Evolutionary conservation across 92 coral and sea anemone genomes (phyloP), one percentile per base, ranked within the genome.

Genomic region (Palythoa caribaeorum): DNA sequence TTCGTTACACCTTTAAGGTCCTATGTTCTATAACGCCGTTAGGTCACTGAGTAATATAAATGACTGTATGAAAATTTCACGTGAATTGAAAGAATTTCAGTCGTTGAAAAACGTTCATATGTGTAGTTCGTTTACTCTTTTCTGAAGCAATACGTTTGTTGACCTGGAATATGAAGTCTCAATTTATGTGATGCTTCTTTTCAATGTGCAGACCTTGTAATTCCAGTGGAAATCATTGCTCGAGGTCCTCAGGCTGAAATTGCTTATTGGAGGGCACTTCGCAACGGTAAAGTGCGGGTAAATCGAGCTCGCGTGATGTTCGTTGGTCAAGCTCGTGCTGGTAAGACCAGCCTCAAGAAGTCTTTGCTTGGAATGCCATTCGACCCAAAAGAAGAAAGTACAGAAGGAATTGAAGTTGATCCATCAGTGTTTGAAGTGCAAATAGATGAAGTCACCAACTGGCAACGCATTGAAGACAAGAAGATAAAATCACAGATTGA

Each of bases 271-370:
- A 85, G 90, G 44, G 98, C 98, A 19, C 90, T 94, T 69, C 88
- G 87, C 54, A 80, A 80, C 16, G 98, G 98, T 54, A 91, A 87
- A 53, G 94, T 94, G 17, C 83, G 85, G n/a, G 94, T 94, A 47
- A 91, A 93, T 76, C 98, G 98, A 75, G 98, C 96, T 60, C 92
- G 98, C 59, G 85, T 94, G 80, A 94, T 94, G 98, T 88, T 94
- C 78, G 88, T 96, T 77, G 95, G 98, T 13, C 99, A 96, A 83
- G 98, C 95, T 80, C 91, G 98, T 73, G 97, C 99, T 1, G 99
- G 99, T 2, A 96, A 96, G 87, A 96, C 98, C 17, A 96, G 98
- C 78, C 89, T 96, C 21, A 96, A 96, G 79, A 96, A 96, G 76
- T 93, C 98, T 15, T 92, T 94, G 40, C 92, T 94, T 16, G 95